These are phyloP conservation scores for Zaprionus ghesquierei DNA, from an alignment of 1,140 invertebrate species.

Conservation along the genomic window DNA sequence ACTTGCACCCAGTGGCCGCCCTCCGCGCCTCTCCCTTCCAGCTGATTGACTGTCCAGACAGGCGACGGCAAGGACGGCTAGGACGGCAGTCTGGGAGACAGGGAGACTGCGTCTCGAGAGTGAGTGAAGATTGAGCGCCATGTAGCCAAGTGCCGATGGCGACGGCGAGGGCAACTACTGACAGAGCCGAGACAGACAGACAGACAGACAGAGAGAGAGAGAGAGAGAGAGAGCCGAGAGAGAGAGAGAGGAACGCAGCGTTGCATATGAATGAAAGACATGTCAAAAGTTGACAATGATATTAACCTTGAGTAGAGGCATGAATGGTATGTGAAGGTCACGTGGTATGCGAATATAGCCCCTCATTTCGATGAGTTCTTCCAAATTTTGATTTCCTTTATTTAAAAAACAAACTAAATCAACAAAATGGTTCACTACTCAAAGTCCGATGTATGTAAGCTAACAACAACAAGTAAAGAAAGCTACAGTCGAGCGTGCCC, in stretches of 20 bases:
- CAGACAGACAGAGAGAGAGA: neutral
- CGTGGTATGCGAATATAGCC: too few relatives aligned
- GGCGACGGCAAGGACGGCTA: neutral
- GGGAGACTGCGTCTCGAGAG: constrained; percentile 4
- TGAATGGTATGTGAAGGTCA: constrained; percentile 47
- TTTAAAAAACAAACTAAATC: too few relatives aligned
- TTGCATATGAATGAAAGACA: constrained; percentile 68
- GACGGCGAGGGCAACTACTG: neutral
- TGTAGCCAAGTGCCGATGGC: constrained; percentile 56
- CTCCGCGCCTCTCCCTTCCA: constrained; percentile 1
- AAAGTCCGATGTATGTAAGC: too few relatives aligned
- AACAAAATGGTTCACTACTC: too few relatives aligned
- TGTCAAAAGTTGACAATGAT: constrained; percentile 74
- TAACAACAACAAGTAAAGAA: too few relatives aligned
- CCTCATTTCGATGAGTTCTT: too few relatives aligned
- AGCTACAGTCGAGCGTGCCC: too few relatives aligned
- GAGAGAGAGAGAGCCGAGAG: constrained; percentile 10
- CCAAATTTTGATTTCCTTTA: too few relatives aligned
- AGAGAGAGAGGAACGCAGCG: constrained; percentile 16
- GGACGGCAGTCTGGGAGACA: neutral
- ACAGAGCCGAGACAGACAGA: neutral
- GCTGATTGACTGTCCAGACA: constrained; percentile 45
- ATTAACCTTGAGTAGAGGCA: constrained; percentile 65
- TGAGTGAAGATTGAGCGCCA: constrained; percentile 43
- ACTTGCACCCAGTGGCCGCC: constrained; percentile 32